Conservation (phyloP, 1,140 invertebrate genomes). For the Achatina immaculata region DNA sequence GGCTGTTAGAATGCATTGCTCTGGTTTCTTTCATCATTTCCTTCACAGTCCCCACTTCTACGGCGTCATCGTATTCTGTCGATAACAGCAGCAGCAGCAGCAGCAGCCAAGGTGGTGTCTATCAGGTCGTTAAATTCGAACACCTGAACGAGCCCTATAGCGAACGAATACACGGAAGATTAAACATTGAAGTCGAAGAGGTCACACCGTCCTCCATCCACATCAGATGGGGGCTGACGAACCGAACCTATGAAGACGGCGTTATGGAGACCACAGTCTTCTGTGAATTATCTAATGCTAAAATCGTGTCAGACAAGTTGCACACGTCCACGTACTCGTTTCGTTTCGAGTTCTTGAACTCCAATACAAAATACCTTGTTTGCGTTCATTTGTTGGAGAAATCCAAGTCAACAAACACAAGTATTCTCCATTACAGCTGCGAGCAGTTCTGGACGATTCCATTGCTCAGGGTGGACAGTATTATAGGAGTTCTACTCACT, state of each 20-base stretch:
- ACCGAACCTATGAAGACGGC: not conserved
- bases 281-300: constrained; percentile 12
- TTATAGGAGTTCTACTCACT: not conserved
- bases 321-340: not conserved
- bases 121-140: not conserved
- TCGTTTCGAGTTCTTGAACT: constrained; percentile 4
- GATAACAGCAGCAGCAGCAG: not conserved
- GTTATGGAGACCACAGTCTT: not conserved
- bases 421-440: constrained; percentile 34
- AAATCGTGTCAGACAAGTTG: constrained; percentile 20
- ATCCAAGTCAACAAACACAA: constrained; percentile 9
- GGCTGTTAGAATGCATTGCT: not conserved
- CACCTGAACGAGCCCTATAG: constrained; percentile 1
- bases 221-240: constrained; percentile 2
- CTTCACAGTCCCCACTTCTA: not conserved
- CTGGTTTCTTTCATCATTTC: not conserved
- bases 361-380: constrained; percentile 16
- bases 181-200: not conserved
- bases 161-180: not conserved
- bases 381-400: constrained; percentile 32
- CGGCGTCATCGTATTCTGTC: not conserved
- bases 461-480: constrained; percentile 12
- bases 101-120: not conserved
- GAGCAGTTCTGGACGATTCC: constrained; percentile 2
- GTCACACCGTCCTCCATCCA: not conserved